Percentiles rank a stretch among this genome's conserved stretches.
phyloP scores from a whole-genome alignment of 2,113 vertebrate genomes.

The Bubo scandiacus region DNA sequence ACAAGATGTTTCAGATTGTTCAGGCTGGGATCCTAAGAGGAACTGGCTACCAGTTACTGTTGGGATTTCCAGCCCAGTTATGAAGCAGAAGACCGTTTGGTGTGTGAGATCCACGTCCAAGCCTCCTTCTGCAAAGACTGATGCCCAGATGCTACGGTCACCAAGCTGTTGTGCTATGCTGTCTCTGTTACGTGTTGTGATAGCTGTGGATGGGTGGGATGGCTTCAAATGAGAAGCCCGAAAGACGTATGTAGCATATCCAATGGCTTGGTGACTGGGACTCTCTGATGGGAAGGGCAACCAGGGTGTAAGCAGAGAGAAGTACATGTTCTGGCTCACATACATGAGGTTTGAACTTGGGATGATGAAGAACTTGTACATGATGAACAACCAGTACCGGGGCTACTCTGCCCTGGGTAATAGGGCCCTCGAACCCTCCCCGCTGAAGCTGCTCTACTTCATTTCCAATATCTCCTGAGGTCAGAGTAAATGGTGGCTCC shows the following conservation, averaged over 20 bases:
- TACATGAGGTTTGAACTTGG: not conserved
- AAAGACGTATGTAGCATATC: not conserved
- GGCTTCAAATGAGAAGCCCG: not conserved
- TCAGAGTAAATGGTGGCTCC: not conserved
- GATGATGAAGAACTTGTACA: not conserved
- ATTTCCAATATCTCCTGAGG: not conserved
- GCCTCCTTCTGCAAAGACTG: not conserved
- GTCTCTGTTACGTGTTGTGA: not conserved
- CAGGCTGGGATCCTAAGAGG: not conserved
- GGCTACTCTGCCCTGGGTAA: not conserved
- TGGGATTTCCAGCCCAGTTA: not conserved
- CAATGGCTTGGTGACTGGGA: not conserved
- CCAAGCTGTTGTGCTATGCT: not conserved
- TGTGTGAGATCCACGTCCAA: not conserved
- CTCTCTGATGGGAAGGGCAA: not conserved
- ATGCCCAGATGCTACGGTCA: not conserved
- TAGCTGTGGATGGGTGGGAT: not conserved
- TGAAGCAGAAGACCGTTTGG: not conserved
- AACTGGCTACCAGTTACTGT: not conserved
- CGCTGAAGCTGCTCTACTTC: not conserved
- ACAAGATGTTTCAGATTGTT: not conserved
- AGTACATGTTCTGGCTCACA: not conserved
- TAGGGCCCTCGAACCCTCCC: not conserved
- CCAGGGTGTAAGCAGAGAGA: not conserved
- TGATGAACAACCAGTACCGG: fast-evolving